Conservation (phyloP, 2,113 vertebrate genomes). For the Siniperca chuatsi region DNA sequence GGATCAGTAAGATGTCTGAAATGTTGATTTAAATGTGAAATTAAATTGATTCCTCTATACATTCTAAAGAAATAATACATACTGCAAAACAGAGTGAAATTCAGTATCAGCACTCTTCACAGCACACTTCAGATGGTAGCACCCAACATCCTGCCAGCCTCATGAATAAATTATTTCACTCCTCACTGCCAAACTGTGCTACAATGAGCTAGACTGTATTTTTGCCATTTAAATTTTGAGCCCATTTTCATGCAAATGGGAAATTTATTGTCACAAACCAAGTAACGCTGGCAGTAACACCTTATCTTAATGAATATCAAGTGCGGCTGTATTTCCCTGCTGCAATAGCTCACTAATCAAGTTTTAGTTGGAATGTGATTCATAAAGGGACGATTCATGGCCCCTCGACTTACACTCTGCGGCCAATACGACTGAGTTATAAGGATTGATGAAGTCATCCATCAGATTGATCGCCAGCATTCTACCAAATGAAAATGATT, state of each 20-base stretch:
- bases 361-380: slow-evolving; percentile 74
- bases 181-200: slow-evolving; percentile 51
- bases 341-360: slow-evolving; percentile 79
- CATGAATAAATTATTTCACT: slow-evolving; percentile 61
- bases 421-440: slow-evolving; percentile 48
- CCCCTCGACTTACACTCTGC: slow-evolving; percentile 56
- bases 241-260: slow-evolving; percentile 72
- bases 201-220: slow-evolving; percentile 59
- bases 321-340: slow-evolving; percentile 70
- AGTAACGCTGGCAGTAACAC: slow-evolving; percentile 60
- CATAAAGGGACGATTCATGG: slow-evolving; percentile 80
- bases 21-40: not conserved
- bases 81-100: slow-evolving; percentile 21
- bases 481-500: slow-evolving; percentile 83
- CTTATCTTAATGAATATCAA: slow-evolving; percentile 73
- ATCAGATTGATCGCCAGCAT: slow-evolving; percentile 82
- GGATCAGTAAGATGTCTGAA: not conserved
- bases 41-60: not conserved
- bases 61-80: not conserved
- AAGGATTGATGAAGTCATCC: slow-evolving; percentile 80
- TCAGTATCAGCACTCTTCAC: slow-evolving; percentile 7
- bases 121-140: slow-evolving; percentile 61
- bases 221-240: slow-evolving; percentile 60
- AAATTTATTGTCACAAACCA: slow-evolving; percentile 74
- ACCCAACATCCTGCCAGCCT: slow-evolving; percentile 49